phyloP scores from a whole-genome alignment of 2,888 invertebrate species.

The Tetrapedia diversipes region DNA sequence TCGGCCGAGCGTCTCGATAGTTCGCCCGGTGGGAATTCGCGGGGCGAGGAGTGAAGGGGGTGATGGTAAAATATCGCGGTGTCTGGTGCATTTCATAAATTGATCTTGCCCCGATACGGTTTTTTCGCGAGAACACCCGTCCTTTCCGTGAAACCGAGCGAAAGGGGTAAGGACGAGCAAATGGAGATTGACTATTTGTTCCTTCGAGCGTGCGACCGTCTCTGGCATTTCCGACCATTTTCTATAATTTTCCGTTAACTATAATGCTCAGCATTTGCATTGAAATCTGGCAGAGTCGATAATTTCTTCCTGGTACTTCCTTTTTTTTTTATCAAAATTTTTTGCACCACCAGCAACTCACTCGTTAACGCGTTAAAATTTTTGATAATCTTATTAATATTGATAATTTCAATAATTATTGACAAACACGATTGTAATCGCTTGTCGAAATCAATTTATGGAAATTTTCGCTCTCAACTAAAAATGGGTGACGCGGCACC shows the following conservation, averaged over 20 bases:
- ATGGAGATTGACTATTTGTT: constrained; percentile 16
- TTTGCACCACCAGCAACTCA: too few species aligned
- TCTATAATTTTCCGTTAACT: neutral
- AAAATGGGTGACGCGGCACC: too few species aligned
- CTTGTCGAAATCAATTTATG: too few species aligned
- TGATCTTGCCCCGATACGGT: constrained; percentile 1
- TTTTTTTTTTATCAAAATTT: neutral
- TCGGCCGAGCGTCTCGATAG: constrained; percentile 6
- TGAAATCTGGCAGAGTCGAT: too few species aligned
- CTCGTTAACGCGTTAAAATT: too few species aligned
- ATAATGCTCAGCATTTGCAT: too few species aligned
- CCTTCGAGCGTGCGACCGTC: too few species aligned
- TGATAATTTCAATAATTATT: too few species aligned
- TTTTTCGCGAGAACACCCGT: neutral
- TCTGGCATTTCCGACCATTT: neutral
- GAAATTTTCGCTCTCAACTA: too few species aligned
- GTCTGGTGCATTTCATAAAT: constrained; percentile 9
- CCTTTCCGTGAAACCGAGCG: too few species aligned
- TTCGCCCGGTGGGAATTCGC: constrained; percentile 3
- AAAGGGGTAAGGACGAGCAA: neutral
- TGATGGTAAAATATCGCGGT: neutral
- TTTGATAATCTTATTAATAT: too few species aligned
- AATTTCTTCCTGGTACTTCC: neutral
- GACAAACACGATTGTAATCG: too few species aligned
- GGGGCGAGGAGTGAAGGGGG: neutral